Conservation (phyloP, 2,888 invertebrate species). For the Dynastes grantii region DNA sequence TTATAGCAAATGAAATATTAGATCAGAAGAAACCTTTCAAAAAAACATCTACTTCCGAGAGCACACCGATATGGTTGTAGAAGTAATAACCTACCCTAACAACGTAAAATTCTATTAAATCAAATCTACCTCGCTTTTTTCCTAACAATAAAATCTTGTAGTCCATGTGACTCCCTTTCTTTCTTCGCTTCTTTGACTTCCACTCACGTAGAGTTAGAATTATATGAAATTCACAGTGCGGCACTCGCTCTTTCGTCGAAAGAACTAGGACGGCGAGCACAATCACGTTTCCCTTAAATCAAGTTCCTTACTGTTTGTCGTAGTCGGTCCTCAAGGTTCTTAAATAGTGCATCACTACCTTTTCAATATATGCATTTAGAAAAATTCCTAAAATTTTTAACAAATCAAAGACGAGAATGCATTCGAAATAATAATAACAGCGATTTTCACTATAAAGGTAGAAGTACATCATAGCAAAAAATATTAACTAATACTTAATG, state of each 20-base stretch:
- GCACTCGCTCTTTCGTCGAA: background rate
- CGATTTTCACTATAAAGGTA: too few species aligned
- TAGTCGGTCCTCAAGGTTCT: background rate
- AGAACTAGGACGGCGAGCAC: conserved; percentile 13
- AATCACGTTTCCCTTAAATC: conserved; percentile 37
- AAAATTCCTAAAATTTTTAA: background rate
- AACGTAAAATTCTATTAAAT: conserved; percentile 16
- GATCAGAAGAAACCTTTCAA: too few species aligned
- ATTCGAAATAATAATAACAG: too few species aligned
- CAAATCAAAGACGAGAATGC: too few species aligned
- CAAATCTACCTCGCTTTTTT: conserved; percentile 27
- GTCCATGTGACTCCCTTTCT: background rate
- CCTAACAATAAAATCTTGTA: conserved; percentile 26
- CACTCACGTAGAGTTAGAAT: conserved; percentile 21
- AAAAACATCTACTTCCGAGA: too few species aligned
- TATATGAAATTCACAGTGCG: conserved; percentile 17
- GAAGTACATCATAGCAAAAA: too few species aligned
- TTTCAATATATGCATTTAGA: background rate
- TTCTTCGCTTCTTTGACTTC: conserved; percentile 12
- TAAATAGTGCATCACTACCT: background rate
- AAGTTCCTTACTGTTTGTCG: conserved; percentile 15
- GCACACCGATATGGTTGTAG: background rate
- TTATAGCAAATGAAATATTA: too few species aligned
- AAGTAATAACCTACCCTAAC: conserved; percentile 10
- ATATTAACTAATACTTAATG: too few species aligned